Evolutionary conservation across 1,140 invertebrate species (phyloP).

Genomic region (Cherax quadricarinatus): DNA sequence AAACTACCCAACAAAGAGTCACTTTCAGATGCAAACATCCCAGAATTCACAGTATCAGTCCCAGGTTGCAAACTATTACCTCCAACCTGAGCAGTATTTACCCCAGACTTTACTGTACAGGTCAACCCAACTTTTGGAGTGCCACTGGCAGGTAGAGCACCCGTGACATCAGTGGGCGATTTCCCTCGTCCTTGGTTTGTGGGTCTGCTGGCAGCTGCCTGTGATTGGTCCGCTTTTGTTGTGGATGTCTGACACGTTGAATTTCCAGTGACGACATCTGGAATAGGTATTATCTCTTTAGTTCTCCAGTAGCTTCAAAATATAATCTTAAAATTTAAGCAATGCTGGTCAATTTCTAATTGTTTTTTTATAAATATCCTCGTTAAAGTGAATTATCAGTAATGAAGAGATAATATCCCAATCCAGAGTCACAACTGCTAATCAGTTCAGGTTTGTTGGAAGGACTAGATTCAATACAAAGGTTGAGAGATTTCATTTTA

Average conservation of each 20-base stretch:
- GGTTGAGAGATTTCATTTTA: constrained; percentile 40
- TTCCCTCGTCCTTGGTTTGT: constrained; percentile 18
- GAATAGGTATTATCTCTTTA: constrained; percentile 68
- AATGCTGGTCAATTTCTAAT: constrained; percentile 1
- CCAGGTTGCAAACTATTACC: not conserved
- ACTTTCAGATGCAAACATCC: not conserved
- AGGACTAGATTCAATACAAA: constrained; percentile 50
- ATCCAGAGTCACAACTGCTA: constrained; percentile 63
- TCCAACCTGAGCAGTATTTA: not conserved
- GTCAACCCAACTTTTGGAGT: constrained; percentile 16
- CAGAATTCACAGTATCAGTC: not conserved
- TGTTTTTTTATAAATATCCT: not conserved
- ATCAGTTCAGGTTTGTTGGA: constrained; percentile 24
- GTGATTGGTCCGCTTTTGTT: constrained; percentile 18
- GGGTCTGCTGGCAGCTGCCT: constrained; percentile 20
- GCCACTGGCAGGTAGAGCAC: constrained; percentile 8
- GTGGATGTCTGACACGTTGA: constrained; percentile 37
- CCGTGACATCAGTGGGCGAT: constrained; percentile 1
- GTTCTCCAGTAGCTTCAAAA: constrained; percentile 23
- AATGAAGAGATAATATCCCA: constrained; percentile 61
- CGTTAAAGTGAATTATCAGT: not conserved
- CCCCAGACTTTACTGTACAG: not conserved
- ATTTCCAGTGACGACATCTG: constrained; percentile 61
- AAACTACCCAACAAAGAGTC: not conserved
- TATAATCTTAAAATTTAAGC: constrained; percentile 23